Evolutionary conservation across 2,113 vertebrate genomes (phyloP), one percentile per base, ranked within the genome.

Genomic region (Peromyscus polionotus): DNA sequence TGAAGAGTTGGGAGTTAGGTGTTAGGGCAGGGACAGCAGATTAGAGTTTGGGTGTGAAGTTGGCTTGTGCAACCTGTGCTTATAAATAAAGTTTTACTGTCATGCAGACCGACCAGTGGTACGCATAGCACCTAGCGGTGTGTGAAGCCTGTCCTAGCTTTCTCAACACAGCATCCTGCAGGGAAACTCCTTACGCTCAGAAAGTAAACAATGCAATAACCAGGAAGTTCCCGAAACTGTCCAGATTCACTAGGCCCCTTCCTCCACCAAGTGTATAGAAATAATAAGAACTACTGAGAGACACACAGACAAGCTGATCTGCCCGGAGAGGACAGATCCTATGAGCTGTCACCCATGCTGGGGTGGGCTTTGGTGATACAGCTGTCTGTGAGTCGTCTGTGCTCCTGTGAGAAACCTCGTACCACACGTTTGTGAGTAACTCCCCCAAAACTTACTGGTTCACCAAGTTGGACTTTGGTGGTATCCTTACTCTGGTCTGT

Each of bases 51-150:
- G 26, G 42, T 22, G 22, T 68, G 76, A 67, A 72, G 63, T 24
- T 92, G 75, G 42, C 8, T 73, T 36, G 24, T 10, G n/a, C 24
- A n/a, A 42, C 5, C 67, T 90, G 8, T 17, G 65, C 76, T 86
- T 61, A 87, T 48, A 33, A 97, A 80, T 95, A 90, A 83, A 93
- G 90, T 79, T 93, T 93, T 92, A 72, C 81, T 68, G 57, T 51
- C 75, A 89, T 17, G n/a, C 16, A 39, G 79, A 26, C 42, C 45
- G 26, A 51, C 28, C 33, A 0, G 45, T 45, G n/a, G 68, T 65
- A 33, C 0, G 7, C 72, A 36, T 22, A 1, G 0, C 26, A 31
- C 26, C 17, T 5, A 65, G 83, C 45, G 28, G 16, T 85, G 1
- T 42, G 1, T 65, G 61, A 63, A 85, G 28, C 9, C 63, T 86